Conservation (phyloP, 1,140 invertebrate species). For the Listronotus bonariensis region DNA sequence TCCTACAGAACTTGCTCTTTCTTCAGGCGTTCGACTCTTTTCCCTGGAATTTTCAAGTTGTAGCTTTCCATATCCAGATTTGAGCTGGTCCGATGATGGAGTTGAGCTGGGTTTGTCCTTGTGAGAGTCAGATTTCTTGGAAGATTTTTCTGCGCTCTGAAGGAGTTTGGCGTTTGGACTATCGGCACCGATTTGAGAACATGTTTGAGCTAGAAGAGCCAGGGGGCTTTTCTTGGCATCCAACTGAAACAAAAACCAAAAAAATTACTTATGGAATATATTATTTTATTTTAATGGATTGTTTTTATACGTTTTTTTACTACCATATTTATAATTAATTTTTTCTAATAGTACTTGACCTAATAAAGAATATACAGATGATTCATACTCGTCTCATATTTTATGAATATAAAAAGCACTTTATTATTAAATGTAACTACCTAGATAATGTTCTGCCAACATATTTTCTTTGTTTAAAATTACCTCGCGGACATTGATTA, state of each 20-base stretch:
- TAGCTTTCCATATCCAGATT: conserved; percentile 48
- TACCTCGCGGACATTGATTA: conserved; percentile 35
- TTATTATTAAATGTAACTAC: conserved; percentile 22
- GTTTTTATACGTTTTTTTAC: too few relatives aligned
- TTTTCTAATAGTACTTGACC: too few relatives aligned
- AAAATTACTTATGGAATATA: too few relatives aligned
- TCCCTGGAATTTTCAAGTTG: conserved; percentile 66
- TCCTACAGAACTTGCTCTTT: conserved; percentile 56
- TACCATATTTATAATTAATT: too few relatives aligned
- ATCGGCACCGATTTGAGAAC: conserved; percentile 93
- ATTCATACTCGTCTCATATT: conserved; percentile 11
- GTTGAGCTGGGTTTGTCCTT: conserved; percentile 65
- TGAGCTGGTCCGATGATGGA: conserved; percentile 51
- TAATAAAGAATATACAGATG: not conserved
- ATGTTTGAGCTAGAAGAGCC: conserved; percentile 90
- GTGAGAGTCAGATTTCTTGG: conserved; percentile 55
- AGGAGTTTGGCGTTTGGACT: conserved; percentile 70
- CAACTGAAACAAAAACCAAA: conserved; percentile 74
- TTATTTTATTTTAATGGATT: too few relatives aligned
- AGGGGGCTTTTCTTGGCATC: conserved; percentile 95
- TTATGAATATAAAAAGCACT: conserved; percentile 16
- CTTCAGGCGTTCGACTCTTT: conserved; percentile 65
- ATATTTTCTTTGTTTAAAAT: conserved; percentile 35
- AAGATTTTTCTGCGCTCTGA: conserved; percentile 63
- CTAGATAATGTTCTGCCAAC: conserved; percentile 31